Base-by-base conservation (phyloP, 2,888 invertebrate genomes). In the Sicus ferrugineus region DNA sequence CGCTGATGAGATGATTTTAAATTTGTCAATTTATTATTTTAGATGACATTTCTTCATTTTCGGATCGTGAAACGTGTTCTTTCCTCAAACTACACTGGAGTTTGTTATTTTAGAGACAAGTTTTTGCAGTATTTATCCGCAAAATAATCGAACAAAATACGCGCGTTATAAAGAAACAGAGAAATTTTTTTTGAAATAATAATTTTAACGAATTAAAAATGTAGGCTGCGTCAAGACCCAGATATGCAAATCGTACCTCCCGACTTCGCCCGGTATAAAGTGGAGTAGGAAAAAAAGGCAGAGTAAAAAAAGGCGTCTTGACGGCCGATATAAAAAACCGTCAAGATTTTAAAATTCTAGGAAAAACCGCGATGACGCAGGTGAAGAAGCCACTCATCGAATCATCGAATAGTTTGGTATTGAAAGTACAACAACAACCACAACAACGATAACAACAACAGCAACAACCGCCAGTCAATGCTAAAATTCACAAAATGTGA, bases 221-320 rank as follows among this genome's bases (percentile, higher is more conserved):
- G 81, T 80, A 75, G 63, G 70, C 68, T 66, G 74, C 78, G 73
- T 75, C 73, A 72, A 79, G 81, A 82, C 81, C 81, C 79, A 82
- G 81, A 81, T 82, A 82, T 82, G 82, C 79, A 82, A 82, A 82
- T 82, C 75, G 70, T 70, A 75, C 74, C 74, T 28, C 14, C 9
- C 76, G 66, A 73, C 11, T 11, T 62, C 52, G 56, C 61, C 71
- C 65, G 61, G 42, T 68, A 38, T n/a, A 62, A 61, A 26, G 23
- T n/a, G 6, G 14, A 62, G 14, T 42, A 28, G n/a, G 26, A 46
- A 26, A 23, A 61, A 71, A 67, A 42, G 61, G 42, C 69, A 38
- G 16, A 62, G 56, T 14, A 26, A 7, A 23, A 62, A 21, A 30
- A 28, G n/a, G 26, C 42, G 28, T 21, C 11, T 42, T 16, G 26